Conservation (phyloP, 2,797 vertebrate genomes). For the Philypnodon macrostomus region DNA sequence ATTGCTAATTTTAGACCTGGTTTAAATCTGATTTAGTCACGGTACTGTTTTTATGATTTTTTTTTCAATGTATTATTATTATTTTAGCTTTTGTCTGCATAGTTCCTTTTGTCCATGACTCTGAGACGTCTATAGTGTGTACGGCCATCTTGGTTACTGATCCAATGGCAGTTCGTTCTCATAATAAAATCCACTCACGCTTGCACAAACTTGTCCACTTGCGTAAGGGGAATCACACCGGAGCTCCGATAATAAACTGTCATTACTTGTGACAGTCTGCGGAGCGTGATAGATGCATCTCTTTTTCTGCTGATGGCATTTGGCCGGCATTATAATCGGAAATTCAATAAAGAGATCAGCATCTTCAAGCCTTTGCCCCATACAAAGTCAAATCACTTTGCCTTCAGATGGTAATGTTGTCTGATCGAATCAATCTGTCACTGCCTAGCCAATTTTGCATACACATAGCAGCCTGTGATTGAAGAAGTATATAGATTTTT, state of each 20-base stretch:
- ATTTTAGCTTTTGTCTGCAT: no score
- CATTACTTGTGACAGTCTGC: slow-evolving; percentile 68
- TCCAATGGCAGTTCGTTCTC: no score
- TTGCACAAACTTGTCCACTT: slow-evolving; percentile 36
- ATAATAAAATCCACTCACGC: slow-evolving; percentile 24
- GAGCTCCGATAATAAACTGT: slow-evolving; percentile 63
- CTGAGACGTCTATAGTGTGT: no score
- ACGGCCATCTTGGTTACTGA: no score
- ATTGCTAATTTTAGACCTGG: no score
- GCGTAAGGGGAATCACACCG: slow-evolving; percentile 38
- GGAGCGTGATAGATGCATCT: slow-evolving; percentile 68
- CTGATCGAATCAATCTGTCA: slow-evolving; percentile 74
- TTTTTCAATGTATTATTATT: no score
- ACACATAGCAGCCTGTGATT: slow-evolving; percentile 24
- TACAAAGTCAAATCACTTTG: slow-evolving; percentile 74
- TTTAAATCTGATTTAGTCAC: no score
- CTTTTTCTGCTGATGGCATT: slow-evolving; percentile 69
- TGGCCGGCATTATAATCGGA: slow-evolving; percentile 73
- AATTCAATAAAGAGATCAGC: slow-evolving; percentile 77
- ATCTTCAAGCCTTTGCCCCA: slow-evolving; percentile 56
- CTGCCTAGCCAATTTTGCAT: slow-evolving; percentile 45
- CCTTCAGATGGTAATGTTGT: slow-evolving; percentile 73
- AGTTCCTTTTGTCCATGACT: no score
- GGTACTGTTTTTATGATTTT: no score
- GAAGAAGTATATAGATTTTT: slow-evolving; percentile 76